Evolutionary conservation across 2,797 vertebrate species (phyloP).

Genomic region (Coilia nasus): DNA sequence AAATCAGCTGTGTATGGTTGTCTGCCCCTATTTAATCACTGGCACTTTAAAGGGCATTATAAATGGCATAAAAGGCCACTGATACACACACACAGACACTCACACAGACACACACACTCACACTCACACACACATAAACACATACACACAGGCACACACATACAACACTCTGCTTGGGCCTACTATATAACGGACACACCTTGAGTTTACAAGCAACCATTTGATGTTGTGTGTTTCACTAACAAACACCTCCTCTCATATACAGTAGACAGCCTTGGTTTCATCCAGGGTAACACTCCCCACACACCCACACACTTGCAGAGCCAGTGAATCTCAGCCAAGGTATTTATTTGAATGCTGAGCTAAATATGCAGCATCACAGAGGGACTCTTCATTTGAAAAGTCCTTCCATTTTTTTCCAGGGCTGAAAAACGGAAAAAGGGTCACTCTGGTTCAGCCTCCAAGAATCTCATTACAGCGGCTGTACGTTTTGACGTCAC

Average conservation of each 20-base stretch:
- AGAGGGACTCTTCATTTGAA: conserved; percentile 51
- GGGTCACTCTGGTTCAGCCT: conserved; percentile 54
- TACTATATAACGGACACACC: conserved; percentile 11
- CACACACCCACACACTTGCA: not conserved
- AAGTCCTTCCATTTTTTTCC: conserved; percentile 49
- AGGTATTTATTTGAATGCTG: conserved; percentile 36
- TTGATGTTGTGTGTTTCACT: conserved; percentile 7
- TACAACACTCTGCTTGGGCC: not conserved
- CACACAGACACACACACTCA: too few relatives aligned
- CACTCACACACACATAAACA: too few relatives aligned
- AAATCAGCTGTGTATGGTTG: not conserved
- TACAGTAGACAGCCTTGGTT: not conserved
- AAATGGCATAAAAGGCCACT: not conserved
- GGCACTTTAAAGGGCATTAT: not conserved
- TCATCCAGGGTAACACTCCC: not conserved
- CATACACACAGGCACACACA: too few relatives aligned
- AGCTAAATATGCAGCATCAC: conserved; percentile 22
- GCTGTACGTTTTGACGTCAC: conserved; percentile 51
- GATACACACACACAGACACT: not conserved
- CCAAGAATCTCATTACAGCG: conserved; percentile 44
- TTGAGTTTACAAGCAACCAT: conserved; percentile 9
- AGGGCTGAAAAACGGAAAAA: conserved; percentile 35
- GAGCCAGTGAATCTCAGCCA: not conserved
- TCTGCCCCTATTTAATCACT: not conserved
- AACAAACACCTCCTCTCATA: conserved; percentile 11